A percentile compares a stretch with the other conserved stretches of the same genome.
These are phyloP conservation scores for Gambelia wislizenii DNA, from an alignment of 2,797 vertebrate genomes.

Conservation along the genomic window DNA sequence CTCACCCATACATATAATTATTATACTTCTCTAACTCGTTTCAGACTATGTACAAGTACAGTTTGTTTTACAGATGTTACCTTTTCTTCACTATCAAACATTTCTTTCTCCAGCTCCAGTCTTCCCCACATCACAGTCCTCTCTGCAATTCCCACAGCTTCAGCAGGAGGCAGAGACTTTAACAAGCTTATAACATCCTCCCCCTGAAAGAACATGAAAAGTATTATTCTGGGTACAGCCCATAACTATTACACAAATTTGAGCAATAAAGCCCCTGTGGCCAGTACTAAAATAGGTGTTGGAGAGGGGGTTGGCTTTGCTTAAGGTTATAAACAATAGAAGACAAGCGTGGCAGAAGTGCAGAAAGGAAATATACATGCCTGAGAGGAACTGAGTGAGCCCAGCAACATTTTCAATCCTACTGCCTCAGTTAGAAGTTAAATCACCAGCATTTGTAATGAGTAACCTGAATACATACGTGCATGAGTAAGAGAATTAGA, in stretches of 20 bases:
- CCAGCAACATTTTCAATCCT: too few relatives aligned
- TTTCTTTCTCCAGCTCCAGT: conserved; percentile 84
- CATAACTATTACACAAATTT: neutral
- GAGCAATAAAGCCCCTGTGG: neutral
- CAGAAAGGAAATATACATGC: neutral
- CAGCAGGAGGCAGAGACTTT: conserved; percentile 80
- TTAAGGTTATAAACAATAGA: neutral
- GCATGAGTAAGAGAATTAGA: too few relatives aligned
- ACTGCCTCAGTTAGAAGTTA: too few relatives aligned
- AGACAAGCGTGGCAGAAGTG: too few relatives aligned
- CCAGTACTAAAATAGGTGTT: neutral
- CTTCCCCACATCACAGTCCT: conserved; percentile 87
- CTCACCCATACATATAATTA: too few relatives aligned
- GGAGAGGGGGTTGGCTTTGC: neutral
- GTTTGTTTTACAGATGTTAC: conserved; percentile 66
- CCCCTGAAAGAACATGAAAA: conserved; percentile 73
- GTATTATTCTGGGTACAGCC: neutral
- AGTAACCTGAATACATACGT: too few relatives aligned
- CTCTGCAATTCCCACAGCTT: conserved; percentile 86
- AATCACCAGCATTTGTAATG: too few relatives aligned
- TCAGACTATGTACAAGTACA: neutral
- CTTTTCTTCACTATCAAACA: conserved; percentile 85
- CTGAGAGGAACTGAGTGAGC: neutral
- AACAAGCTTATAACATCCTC: conserved; percentile 85
- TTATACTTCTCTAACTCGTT: too few relatives aligned